Conservation (phyloP, 2,113 vertebrate species). For the Geococcyx californianus region DNA sequence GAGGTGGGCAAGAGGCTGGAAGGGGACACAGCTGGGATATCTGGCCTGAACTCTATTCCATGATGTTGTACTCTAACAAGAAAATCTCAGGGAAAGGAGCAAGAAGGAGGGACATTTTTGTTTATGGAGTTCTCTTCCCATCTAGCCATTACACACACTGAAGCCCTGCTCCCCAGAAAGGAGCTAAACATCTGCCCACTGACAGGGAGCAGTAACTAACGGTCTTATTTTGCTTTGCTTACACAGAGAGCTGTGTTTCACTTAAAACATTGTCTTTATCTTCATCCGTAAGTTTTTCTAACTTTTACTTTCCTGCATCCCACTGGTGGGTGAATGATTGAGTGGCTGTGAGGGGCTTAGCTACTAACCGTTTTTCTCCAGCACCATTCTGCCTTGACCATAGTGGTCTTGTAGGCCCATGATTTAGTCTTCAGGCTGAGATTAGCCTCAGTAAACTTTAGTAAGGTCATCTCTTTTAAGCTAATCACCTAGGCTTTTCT, state of each 20-base stretch:
- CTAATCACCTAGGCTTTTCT: neutral
- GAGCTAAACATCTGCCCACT: neutral
- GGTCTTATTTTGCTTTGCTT: neutral
- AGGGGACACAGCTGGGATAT: too few relatives aligned
- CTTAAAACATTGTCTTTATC: neutral
- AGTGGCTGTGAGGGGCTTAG: neutral
- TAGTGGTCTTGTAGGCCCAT: neutral
- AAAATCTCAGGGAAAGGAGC: neutral
- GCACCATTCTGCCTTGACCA: neutral
- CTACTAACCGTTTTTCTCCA: neutral
- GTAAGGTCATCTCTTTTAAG: neutral
- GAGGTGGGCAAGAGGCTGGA: neutral
- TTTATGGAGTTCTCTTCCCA: neutral
- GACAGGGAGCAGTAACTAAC: neutral
- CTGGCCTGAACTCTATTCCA: accelerated
- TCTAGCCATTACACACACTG: neutral
- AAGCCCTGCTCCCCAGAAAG: neutral
- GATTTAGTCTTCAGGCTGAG: neutral
- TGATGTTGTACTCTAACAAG: neutral
- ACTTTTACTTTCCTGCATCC: neutral
- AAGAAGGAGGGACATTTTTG: accelerated
- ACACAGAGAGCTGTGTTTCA: neutral
- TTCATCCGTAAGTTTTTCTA: neutral
- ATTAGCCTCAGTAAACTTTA: neutral
- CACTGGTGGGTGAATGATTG: accelerated